These are phyloP conservation scores for Lordiphosa clarofinis DNA, from an alignment of 1,140 invertebrate species.

Conservation along the genomic window DNA sequence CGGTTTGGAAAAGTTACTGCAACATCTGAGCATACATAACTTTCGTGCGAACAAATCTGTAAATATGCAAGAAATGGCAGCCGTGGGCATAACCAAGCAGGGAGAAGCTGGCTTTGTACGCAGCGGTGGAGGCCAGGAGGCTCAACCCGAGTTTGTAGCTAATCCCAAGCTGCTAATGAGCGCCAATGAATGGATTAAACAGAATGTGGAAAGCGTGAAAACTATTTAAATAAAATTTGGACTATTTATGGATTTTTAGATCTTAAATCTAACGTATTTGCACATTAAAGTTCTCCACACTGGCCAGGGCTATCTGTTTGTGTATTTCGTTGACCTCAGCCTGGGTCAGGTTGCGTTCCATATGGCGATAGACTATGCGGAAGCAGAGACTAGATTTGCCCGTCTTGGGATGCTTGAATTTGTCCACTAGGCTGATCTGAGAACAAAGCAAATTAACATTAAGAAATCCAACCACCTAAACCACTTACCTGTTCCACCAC, in stretches of 20 bases:
- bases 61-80: conserved; percentile 83
- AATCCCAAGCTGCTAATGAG: conserved; percentile 44
- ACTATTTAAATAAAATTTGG: conserved; percentile 12
- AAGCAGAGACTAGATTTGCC: conserved; percentile 93
- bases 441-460: neutral
- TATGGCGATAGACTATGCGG: conserved; percentile 95
- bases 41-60: conserved; percentile 88
- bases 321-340: conserved; percentile 94
- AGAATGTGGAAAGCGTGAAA: conserved; percentile 34
- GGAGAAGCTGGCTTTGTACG: conserved; percentile 83
- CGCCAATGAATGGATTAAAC: conserved; percentile 61
- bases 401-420: conserved; percentile 93
- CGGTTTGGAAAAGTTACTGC: conserved; percentile 81
- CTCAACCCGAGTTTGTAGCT: conserved; percentile 46
- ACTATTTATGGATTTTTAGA: conserved; percentile 8
- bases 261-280: conserved; percentile 83
- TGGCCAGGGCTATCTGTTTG: conserved; percentile 85
- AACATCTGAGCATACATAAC: conserved; percentile 86
- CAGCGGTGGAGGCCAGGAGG: conserved; percentile 79
- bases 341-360: conserved; percentile 93
- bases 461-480: neutral
- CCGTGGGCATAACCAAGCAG: conserved; percentile 80
- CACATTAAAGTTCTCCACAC: conserved; percentile 84
- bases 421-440: conserved; percentile 91
- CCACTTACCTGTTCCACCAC: conserved; percentile 91